Base-by-base conservation (phyloP, 1,140 invertebrate genomes). In the Drosophila sucinea region DNA sequence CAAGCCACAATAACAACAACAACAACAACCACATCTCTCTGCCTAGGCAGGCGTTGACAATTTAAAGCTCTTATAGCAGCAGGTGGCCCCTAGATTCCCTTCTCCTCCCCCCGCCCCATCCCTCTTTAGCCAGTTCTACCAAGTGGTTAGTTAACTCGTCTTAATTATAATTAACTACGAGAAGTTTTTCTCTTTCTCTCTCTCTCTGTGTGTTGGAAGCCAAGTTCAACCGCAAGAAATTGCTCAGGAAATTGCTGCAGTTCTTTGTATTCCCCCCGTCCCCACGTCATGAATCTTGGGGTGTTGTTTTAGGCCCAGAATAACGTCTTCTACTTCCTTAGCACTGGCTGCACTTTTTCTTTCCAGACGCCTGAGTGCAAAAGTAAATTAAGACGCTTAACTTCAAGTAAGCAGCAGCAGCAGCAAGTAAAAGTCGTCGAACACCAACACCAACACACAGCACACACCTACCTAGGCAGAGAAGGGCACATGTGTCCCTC, bases 161-260 rank as follows among this genome's bases (percentile, higher is more conserved):
- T 90, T 91, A 91, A 91, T 91, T 91, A 90, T 91, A 91, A 91
- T 91, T 91, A 91, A 91, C 90, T 91, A 81, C 78, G 78, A 86
- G 84, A 67, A 61, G 58, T 60, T 10, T 8, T 17, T 44, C 40
- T 41, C 40, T 41, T n/a, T 41, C 10, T n/a, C 38, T 40, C 17
- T 27, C 3, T 1, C 25, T 67, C 38, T 60, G 30, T 60, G 30
- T 44, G n/a, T 35, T 11, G n/a, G 67, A 57, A 23, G 35, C 68
- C 73, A 87, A 83, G 84, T 86, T 87, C 72, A 87, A 69, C 83
- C 72, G 69, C 83, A 77, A 89, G 84, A 75, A 89, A 86, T 73
- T 82, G 79, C 64, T 55, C 69, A 79, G 83, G 76, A 83, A 86
- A 86, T 83, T 86, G 83, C 79, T 61, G 77, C 57, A 77, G 61